phyloP scores from a whole-genome alignment of 1,140 invertebrate genomes.

The Watersipora subatra region DNA sequence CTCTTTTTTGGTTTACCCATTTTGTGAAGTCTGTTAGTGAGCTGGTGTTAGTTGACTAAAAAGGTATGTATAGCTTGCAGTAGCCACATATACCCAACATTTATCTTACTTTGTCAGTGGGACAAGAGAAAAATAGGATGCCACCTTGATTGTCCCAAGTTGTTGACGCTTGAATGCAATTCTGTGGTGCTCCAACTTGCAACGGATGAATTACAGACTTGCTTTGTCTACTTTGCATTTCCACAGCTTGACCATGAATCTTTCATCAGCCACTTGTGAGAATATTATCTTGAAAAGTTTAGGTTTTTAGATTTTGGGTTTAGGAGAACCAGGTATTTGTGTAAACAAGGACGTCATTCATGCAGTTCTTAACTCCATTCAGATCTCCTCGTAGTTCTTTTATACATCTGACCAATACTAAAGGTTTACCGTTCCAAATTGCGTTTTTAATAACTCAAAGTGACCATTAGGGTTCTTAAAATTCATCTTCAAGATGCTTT shows the following conservation, averaged over 20 bases:
- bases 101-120: no score
- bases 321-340: conserved; percentile 25
- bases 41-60: conserved; percentile 14
- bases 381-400: not conserved
- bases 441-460: not conserved
- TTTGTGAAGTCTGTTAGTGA: conserved; percentile 22
- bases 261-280: no score
- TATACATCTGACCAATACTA: not conserved
- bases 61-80: conserved; percentile 31
- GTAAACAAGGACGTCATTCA: not conserved
- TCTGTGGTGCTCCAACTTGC: no score
- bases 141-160: no score
- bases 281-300: no score
- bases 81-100: conserved; percentile 38
- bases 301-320: no score
- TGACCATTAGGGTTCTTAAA: not conserved
- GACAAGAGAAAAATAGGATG: no score
- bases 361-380: not conserved
- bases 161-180: no score
- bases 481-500: not conserved
- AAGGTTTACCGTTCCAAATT: not conserved
- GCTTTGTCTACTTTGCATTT: no score
- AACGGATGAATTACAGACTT: no score
- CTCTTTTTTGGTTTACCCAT: conserved; percentile 14
- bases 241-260: no score